Conservation (phyloP, 2,113 vertebrate genomes). For the Lutjanus erythropterus region DNA sequence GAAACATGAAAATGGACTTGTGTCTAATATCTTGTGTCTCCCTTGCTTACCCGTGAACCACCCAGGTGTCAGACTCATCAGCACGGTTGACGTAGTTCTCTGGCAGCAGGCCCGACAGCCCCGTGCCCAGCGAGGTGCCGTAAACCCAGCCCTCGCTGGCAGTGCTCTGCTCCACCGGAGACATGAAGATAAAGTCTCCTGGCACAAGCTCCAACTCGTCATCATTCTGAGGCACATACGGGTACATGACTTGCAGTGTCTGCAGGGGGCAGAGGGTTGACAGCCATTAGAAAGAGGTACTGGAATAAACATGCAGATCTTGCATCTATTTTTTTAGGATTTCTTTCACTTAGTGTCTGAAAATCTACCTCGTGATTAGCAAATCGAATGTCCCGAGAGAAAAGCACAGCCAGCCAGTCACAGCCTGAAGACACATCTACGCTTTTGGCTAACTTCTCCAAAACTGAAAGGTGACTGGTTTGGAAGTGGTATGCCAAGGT, state of each 20-base stretch:
- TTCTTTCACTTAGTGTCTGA: not conserved
- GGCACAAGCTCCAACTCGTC: conserved; percentile 95
- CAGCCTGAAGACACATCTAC: conserved; percentile 93
- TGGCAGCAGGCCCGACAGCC: conserved; percentile 94
- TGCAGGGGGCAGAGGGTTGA: conserved; percentile 51
- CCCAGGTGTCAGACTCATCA: conserved; percentile 97
- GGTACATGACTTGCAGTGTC: conserved; percentile 98
- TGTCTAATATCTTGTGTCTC: no score
- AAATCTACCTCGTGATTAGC: conserved; percentile 93
- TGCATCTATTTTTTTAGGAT: not conserved
- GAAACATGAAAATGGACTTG: not conserved
- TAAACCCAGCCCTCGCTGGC: conserved; percentile 98
- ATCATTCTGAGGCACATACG: conserved; percentile 95
- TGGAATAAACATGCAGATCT: not conserved
- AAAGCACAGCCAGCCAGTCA: conserved; percentile 95
- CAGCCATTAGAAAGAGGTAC: not conserved
- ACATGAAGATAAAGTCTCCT: conserved; percentile 97
- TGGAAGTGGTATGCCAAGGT: conserved; percentile 99
- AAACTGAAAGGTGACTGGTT: conserved; percentile 88
- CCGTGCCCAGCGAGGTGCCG: conserved; percentile 91
- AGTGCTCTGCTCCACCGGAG: conserved; percentile 91
- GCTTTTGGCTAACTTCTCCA: conserved; percentile 94
- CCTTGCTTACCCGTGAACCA: conserved; percentile 92
- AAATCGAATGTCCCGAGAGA: conserved; percentile 97
- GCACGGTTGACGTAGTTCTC: conserved; percentile 97